Percentiles rank a stretch among this genome's conserved stretches.
Evolutionary conservation across 2,113 vertebrate species (phyloP).

Genomic region (Nyctibius bracteatus): DNA sequence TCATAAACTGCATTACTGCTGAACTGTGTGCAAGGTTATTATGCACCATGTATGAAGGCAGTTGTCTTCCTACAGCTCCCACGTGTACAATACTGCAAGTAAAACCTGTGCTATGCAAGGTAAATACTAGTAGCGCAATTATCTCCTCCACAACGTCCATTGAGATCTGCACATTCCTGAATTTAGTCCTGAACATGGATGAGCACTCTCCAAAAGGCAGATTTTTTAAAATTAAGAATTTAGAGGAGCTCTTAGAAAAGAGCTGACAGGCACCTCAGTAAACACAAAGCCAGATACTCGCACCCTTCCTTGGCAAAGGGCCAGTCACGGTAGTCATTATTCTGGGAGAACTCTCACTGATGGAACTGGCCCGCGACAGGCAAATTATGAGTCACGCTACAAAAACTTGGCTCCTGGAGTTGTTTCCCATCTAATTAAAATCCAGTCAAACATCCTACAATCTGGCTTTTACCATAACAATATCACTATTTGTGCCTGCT

Average conservation of each 20-base stretch:
- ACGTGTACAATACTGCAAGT: fast-evolving
- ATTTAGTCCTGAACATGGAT: neutral
- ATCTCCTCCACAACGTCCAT: neutral
- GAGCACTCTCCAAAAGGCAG: neutral
- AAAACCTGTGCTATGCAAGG: neutral
- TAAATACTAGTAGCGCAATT: neutral
- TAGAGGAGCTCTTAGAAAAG: neutral
- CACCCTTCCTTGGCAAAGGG: neutral
- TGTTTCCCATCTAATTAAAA: slow-evolving; percentile 59
- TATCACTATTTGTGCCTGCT: neutral
- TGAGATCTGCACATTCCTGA: neutral
- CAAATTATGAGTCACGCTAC: slow-evolving; percentile 53
- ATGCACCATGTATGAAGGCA: neutral
- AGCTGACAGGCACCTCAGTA: neutral
- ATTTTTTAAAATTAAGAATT: neutral
- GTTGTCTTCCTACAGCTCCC: neutral
- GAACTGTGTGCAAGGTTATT: neutral
- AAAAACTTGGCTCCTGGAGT: slow-evolving; percentile 38
- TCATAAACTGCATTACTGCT: neutral
- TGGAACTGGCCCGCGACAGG: neutral
- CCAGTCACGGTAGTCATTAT: neutral
- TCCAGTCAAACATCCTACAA: slow-evolving; percentile 47
- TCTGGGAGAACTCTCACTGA: slow-evolving; percentile 29
- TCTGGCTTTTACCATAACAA: slow-evolving; percentile 27
- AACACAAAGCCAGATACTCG: neutral